Base-by-base conservation (phyloP, 2,888 invertebrate genomes). In the Aphodius granarius region DNA sequence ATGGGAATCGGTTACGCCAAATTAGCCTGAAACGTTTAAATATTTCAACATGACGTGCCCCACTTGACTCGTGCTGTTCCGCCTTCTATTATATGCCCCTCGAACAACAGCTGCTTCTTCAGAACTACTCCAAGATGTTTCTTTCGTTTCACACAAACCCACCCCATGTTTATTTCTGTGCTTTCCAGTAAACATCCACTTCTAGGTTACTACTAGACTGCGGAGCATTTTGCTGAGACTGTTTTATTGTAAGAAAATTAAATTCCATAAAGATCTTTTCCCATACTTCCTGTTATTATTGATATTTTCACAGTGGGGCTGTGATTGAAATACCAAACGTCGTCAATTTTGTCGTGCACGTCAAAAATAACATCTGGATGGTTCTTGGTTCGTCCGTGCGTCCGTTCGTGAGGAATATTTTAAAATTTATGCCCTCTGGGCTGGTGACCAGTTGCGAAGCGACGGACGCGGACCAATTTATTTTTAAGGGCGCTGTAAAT, bases 401-500 rank as follows among this genome's bases (percentile, higher is more conserved):
- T 76, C 66, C 66, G 74, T 71, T 62, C 63, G 71, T 66, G 76
- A 68, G 76, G 68, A 72, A 73, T 72, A 72, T 72, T 73, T 73
- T 73, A 20, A 72, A 75, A 75, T 75, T 75, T 75, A 75, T 75
- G 73, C 43, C 74, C 22, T 17, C 43, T 19, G 73, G 74, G 72
- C 66, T 72, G 72, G 76, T 74, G 74, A 72, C 76, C 76, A 76
- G 74, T 76, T 76, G 76, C 77, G 77, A 73, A 68, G 77, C 72
- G 77, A 76, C 73, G 74, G 73, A n/a, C 22, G 71, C 77, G 66
- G 76, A 74, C 83, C 83, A 84, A 84, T 84, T 84, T 83, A 82
- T 82, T 84, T 84, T 84, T 83, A 84, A 84, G 82, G 78, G 83
- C 78, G 82, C 80, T 81, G 83, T 84, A 85, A 84, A 83, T 84